Base-by-base conservation (phyloP, 2,797 vertebrate species). In the Lepidocolaptes lacrymiger region DNA sequence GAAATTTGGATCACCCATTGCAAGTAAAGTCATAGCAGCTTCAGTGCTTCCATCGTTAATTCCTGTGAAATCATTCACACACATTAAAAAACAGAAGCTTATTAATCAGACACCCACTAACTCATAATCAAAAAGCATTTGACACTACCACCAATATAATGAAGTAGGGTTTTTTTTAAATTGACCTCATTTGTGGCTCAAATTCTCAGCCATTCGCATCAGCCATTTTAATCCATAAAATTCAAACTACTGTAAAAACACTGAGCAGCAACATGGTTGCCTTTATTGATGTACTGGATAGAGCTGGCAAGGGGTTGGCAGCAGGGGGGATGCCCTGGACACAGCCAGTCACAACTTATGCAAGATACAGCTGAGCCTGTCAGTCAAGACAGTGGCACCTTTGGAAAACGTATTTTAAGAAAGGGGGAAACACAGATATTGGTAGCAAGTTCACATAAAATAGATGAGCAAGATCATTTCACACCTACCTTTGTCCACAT, bases 11-110 rank as follows among this genome's bases (percentile, higher is more conserved):
- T 98, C 98, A 91, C 99, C 97, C 67, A 99, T 99, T 86, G 99
- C 98, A 95, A 99, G 97, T 87, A 99, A 98, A 37, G 99, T 98
- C 96, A 99, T 98, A 75, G 99, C 99, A 43, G 99, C 99, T 97
- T 99, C 99, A 7, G 99, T 98, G 95, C 98, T 99, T 97, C 98
- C 98, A 85, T 99, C 98, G 1, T 30, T 97, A 91, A 91, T 32
- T 88, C 88, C 98, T 98, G 78, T 43, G 49, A 96, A 86, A 41
- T 93, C 91, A 72, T 78, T 83, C 49, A 86, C 10, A 87, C 5
- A 58, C 1, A 4, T 84, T 39, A 77, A 1, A 92, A 90, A 22
- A 51, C 41, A 88, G n/a, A 81, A 71, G 14, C 7, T 37, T 3
- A 17, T 59, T 14, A 62, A 63, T 9, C 22, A 85, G 28, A 91